Percentiles rank a stretch among this genome's conserved stretches.
phyloP scores from a whole-genome alignment of 2,888 invertebrate genomes.

The Phengaris arion region DNA sequence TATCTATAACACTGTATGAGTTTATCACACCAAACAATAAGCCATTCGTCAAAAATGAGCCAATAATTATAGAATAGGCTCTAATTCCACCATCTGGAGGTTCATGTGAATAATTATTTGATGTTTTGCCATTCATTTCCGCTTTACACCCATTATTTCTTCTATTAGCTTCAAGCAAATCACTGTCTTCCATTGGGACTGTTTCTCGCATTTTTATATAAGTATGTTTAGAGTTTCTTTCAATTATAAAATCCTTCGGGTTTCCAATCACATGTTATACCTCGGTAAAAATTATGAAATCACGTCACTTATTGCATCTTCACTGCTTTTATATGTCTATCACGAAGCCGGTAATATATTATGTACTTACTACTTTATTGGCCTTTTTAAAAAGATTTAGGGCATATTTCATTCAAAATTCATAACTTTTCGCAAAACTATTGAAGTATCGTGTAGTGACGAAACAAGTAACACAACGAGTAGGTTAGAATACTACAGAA shows the following conservation, averaged over 20 bases:
- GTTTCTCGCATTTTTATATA: constrained; percentile 48
- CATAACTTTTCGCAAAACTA: neutral
- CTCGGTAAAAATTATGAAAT: constrained; percentile 20
- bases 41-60: constrained; percentile 93
- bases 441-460: neutral
- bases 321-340: neutral
- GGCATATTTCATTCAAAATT: constrained; percentile 12
- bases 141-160: constrained; percentile 42
- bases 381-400: neutral
- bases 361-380: neutral
- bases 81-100: constrained; percentile 88
- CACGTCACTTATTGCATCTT: constrained; percentile 4
- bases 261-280: neutral
- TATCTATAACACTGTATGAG: constrained; percentile 90
- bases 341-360: neutral
- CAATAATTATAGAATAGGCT: constrained; percentile 90
- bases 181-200: constrained; percentile 59
- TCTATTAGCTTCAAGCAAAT: constrained; percentile 51
- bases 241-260: neutral
- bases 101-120: constrained; percentile 46
- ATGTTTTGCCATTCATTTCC: constrained; percentile 48
- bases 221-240: constrained; percentile 25
- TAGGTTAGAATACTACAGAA: constrained; percentile 20
- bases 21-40: constrained; percentile 95
- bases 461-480: neutral